These are phyloP conservation scores for Silurus meridionalis DNA, from an alignment of 2,113 vertebrate species.

Conservation along the genomic window DNA sequence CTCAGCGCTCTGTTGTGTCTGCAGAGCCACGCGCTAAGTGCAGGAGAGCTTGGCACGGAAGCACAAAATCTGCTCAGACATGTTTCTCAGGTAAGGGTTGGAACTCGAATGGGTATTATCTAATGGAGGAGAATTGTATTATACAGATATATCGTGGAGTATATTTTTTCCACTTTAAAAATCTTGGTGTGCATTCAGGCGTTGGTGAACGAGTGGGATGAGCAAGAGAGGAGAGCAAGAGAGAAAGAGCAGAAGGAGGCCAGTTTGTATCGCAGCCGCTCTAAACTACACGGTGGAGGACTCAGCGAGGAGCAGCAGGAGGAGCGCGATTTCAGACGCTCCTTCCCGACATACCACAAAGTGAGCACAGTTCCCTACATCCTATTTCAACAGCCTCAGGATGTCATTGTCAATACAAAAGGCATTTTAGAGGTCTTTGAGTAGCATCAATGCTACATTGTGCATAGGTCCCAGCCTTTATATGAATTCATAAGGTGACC, in stretches of 20 bases:
- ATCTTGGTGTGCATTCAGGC: constrained; percentile 49
- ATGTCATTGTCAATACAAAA: not conserved
- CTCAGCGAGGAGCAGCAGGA: constrained; percentile 85
- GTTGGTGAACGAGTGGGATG: constrained; percentile 90
- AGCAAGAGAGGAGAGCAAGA: constrained; percentile 79
- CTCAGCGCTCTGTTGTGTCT: constrained; percentile 84
- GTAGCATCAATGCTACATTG: not conserved
- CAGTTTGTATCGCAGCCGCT: constrained; percentile 83
- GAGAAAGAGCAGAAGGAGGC: constrained; percentile 78
- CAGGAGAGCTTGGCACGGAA: constrained; percentile 79
- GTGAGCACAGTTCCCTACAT: constrained; percentile 57
- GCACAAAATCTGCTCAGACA: constrained; percentile 85
- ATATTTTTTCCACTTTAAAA: too few relatives aligned
- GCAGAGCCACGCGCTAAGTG: constrained; percentile 78
- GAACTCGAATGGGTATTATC: not conserved
- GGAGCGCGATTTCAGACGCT: constrained; percentile 82
- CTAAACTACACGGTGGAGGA: constrained; percentile 73
- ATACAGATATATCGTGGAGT: not conserved
- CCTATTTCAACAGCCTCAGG: not conserved
- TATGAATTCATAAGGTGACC: not conserved
- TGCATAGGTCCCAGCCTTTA: not conserved
- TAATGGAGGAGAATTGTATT: not conserved
- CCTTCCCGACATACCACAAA: constrained; percentile 85
- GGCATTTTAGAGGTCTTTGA: not conserved
- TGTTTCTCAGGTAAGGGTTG: constrained; percentile 82